Evolutionary conservation across 1,140 invertebrate genomes (phyloP).

Genomic region (Drosophila nigrodunni): DNA sequence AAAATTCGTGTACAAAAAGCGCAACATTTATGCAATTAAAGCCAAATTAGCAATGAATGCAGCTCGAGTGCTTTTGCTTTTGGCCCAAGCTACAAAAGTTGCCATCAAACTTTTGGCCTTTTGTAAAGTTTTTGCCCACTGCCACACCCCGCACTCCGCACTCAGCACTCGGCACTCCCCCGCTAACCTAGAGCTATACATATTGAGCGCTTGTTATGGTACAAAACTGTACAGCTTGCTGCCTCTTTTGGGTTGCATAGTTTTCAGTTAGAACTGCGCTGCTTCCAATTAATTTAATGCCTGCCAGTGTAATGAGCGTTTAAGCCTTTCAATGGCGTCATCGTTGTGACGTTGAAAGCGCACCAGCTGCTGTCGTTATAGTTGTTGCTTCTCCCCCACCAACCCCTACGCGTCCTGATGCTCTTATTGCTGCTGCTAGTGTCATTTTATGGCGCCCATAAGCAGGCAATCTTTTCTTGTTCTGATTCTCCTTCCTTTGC

Average conservation of each 20-base stretch:
- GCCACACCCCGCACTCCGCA: not conserved
- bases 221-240: conserved; percentile 25
- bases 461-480: conserved; percentile 42
- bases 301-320: conserved; percentile 78
- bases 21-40: conserved; percentile 83
- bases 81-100: conserved; percentile 71
- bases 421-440: conserved; percentile 17
- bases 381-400: not conserved
- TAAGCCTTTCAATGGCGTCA: conserved; percentile 66
- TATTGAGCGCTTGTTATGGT: conserved; percentile 35
- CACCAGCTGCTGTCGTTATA: conserved; percentile 23
- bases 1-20: conserved; percentile 75
- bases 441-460: conserved; percentile 48
- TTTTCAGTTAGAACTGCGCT: conserved; percentile 54
- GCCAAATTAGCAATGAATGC: conserved; percentile 83
- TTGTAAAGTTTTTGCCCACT: conserved; percentile 75
- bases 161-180: not conserved
- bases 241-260: conserved; percentile 37
- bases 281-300: conserved; percentile 82
- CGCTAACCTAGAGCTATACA: not conserved
- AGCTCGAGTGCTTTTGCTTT: conserved; percentile 77
- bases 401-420: conserved; percentile 1
- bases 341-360: conserved; percentile 37
- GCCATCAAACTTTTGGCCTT: conserved; percentile 82
- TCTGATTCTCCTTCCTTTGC: not conserved